Evolutionary conservation across 1,140 invertebrate species (phyloP).

Genomic region (Drosophila athabasca): DNA sequence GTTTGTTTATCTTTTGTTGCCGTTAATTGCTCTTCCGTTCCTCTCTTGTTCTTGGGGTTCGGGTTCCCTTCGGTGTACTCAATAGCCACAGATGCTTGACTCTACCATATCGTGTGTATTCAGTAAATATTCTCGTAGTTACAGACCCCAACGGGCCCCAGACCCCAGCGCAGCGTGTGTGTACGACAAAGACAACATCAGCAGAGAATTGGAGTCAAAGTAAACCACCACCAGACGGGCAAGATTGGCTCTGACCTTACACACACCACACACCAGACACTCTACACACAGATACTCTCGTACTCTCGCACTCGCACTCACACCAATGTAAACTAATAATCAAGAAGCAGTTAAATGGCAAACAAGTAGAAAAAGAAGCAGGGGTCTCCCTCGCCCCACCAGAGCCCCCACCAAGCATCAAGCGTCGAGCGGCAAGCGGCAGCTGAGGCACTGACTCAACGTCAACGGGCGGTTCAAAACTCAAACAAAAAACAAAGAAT

Average conservation of each 20-base stretch:
- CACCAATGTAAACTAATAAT: conserved; percentile 58
- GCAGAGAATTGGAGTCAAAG: conserved; percentile 68
- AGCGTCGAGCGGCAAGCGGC: conserved; percentile 3
- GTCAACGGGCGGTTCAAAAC: not conserved
- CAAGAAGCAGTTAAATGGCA: conserved; percentile 73
- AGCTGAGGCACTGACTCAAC: not conserved
- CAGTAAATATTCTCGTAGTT: conserved; percentile 37
- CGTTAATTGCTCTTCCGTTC: conserved; percentile 31
- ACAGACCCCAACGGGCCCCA: not conserved
- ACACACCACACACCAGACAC: conserved; percentile 19
- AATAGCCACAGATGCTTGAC: conserved; percentile 11
- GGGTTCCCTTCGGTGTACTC: conserved; percentile 2
- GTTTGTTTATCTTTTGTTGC: conserved; percentile 42
- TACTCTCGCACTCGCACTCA: not conserved
- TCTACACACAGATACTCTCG: conserved; percentile 7
- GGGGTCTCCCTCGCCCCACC: conserved; percentile 22
- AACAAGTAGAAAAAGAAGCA: conserved; percentile 59
- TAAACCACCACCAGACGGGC: conserved; percentile 50
- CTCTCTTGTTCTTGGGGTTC: not conserved
- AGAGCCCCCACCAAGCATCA: no score
- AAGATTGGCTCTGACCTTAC: conserved; percentile 70
- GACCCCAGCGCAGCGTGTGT: conserved; percentile 30
- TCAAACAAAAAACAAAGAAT: conserved; percentile 32
- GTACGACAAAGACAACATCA: conserved; percentile 39
- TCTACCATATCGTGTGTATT: conserved; percentile 3